Conservation (phyloP, 2,888 invertebrate genomes). For the Apocheima hispidaria region DNA sequence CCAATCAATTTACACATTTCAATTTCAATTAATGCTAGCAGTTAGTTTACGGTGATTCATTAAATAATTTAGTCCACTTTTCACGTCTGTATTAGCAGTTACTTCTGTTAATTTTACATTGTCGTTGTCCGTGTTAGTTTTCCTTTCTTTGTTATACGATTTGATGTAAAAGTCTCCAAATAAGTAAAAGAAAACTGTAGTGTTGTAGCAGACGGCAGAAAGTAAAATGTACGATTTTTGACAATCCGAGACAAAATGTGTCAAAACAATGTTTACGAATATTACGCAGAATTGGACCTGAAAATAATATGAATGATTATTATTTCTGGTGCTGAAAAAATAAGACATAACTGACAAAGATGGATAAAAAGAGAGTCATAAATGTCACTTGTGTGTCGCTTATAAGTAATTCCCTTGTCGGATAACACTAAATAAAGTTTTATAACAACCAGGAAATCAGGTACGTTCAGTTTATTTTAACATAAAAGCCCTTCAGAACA, state of each 20-base stretch:
- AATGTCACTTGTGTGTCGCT: no score
- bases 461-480: no score
- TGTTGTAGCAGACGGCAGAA: constrained; percentile 49
- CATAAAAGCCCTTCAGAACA: no score
- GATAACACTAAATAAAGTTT: no score
- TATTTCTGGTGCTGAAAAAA: background rate
- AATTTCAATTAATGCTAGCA: constrained; percentile 39
- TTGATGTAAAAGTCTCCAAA: constrained; percentile 62
- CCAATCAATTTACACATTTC: no score
- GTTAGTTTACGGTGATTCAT: constrained; percentile 47
- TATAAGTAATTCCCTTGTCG: no score
- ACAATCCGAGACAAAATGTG: constrained; percentile 54
- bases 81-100: constrained; percentile 6
- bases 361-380: no score
- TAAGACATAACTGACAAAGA: background rate
- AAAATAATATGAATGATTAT: constrained; percentile 32
- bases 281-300: no score
- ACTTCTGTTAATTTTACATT: background rate
- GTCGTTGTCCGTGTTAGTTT: constrained; percentile 21
- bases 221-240: constrained; percentile 54
- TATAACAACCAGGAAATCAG: no score
- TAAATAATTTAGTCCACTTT: constrained; percentile 41
- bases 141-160: constrained; percentile 48
- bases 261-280: constrained; percentile 51
- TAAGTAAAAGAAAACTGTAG: constrained; percentile 57